phyloP scores from a whole-genome alignment of 2,113 vertebrate genomes.

The Mobula birostris region DNA sequence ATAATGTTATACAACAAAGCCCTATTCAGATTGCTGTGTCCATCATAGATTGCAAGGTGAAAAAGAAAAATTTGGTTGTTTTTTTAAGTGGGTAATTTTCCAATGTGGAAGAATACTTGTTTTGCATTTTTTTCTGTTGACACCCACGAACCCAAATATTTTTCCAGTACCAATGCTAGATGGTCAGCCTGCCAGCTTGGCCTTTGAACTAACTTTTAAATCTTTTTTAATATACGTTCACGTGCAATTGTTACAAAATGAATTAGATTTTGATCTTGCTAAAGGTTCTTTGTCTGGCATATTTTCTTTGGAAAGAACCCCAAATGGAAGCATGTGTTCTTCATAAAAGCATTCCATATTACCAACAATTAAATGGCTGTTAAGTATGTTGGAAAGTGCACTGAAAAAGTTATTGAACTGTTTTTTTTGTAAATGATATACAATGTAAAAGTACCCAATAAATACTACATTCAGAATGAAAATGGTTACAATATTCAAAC shows the following conservation, averaged over 20 bases:
- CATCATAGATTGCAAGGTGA: not conserved
- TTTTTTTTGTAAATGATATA: slow-evolving; percentile 67
- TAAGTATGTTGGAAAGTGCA: slow-evolving; percentile 61
- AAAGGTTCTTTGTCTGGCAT: not conserved
- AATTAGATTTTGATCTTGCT: slow-evolving; percentile 30
- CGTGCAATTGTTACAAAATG: not conserved
- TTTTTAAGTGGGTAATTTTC: not conserved
- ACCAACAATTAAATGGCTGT: slow-evolving; percentile 57
- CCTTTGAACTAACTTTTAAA: not conserved
- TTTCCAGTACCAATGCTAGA: not conserved
- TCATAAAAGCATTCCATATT: slow-evolving; percentile 58
- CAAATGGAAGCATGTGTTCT: slow-evolving; percentile 59
- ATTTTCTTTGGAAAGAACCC: not conserved
- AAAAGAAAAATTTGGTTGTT: not conserved
- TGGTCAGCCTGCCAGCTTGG: not conserved
- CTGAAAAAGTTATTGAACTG: slow-evolving; percentile 64
- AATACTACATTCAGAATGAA: slow-evolving; percentile 33
- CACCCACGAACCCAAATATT: not conserved
- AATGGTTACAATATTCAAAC: slow-evolving; percentile 1
- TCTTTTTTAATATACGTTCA: not conserved
- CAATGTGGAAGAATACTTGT: not conserved
- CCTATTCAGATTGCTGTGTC: not conserved
- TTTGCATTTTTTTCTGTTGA: slow-evolving; percentile 27
- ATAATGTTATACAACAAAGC: not conserved
- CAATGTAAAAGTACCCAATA: slow-evolving; percentile 53